Evolutionary conservation across 1,140 invertebrate genomes (phyloP), one percentile per base, ranked within the genome.

Genomic region (Drosophila orena): DNA sequence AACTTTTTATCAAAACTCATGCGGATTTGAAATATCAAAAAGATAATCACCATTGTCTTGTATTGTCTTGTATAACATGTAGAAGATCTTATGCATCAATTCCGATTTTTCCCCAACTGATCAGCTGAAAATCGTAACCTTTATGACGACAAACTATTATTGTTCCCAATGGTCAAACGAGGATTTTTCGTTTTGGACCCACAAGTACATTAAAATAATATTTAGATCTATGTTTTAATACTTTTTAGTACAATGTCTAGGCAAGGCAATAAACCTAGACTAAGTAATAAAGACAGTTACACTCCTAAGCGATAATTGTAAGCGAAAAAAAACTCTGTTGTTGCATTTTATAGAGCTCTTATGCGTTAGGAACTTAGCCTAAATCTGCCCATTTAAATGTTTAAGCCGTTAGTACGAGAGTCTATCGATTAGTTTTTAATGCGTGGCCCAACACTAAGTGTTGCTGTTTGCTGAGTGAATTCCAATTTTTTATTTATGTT

Each of bases 241-340:
- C 79, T 78, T 83, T 84, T 84, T 85, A 85, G 81, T 85, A 80
- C 73, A 85, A 85, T 85, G 77, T 61, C 77, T 73, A 54, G 58
- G 58, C 44, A 72, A 72, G 69, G 72, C 73, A 76, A 76, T 76
- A 76, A 66, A 68, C 49, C 47, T 66, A 65, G 44, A 37, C 40
- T 47, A 47, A 52, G 44, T 60, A 50, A 46, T 62, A 56, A 44
- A 47, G 58, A 52, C 76, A 64, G 61, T 57, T 27, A 77, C 35
- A 43, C 54, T 46, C 47, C 27, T 53, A 65, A 65, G 43, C 40
- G 15, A 17, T 61, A 70, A 24, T 38, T 24, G 14, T 47, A 74
- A 61, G 50, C 59, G 35, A 50, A 53, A 57, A 42, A 54, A 72
- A 75, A 68, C 46, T 52, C 50, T 40, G 58, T 75, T 75, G 70